Conservation (phyloP, 2,113 vertebrate species). For the Pelmatolapia mariae region DNA sequence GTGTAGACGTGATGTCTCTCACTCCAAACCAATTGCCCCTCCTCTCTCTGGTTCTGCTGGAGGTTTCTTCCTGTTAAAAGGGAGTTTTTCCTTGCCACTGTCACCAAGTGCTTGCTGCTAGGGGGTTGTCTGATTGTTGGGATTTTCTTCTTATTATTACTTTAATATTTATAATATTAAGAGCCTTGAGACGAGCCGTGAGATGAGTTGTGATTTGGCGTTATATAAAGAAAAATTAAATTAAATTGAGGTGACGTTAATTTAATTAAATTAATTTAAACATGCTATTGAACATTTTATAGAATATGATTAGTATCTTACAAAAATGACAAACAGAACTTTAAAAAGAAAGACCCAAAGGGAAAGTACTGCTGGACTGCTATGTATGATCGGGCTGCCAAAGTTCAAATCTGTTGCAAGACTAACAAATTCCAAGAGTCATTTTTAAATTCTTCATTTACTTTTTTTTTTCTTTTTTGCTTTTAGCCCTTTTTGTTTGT, state of each 20-base stretch:
- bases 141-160: neutral
- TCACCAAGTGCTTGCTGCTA: neutral
- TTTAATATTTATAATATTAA: neutral
- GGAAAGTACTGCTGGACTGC: neutral
- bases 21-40: neutral
- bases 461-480: neutral
- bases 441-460: neutral
- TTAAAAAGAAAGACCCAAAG: neutral
- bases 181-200: neutral
- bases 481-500: neutral
- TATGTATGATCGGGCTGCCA: neutral
- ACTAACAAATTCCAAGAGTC: neutral
- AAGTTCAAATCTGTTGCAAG: neutral
- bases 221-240: neutral
- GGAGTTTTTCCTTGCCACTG: neutral
- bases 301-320: neutral
- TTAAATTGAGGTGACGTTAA: neutral
- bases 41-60: neutral
- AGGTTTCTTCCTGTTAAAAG: neutral
- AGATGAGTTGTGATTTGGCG: neutral
- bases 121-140: neutral
- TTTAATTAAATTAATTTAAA: rapidly evolving
- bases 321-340: neutral
- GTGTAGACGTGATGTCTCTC: neutral
- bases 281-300: neutral